These are phyloP conservation scores for Dissostichus mawsoni DNA, from an alignment of 2,113 vertebrate genomes.

Conservation along the genomic window DNA sequence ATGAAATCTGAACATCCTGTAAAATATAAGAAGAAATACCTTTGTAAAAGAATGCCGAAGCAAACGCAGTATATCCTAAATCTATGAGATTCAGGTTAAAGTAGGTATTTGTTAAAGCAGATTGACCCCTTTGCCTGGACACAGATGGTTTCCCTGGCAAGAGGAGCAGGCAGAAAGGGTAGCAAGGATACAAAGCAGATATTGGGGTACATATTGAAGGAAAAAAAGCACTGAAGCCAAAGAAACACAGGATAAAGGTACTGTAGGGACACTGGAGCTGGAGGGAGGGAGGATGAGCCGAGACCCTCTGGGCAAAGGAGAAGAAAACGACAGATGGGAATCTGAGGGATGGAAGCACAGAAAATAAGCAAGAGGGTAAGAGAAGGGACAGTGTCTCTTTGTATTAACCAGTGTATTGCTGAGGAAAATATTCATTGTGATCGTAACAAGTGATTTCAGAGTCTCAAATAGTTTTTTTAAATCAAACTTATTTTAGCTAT, in stretches of 20 bases:
- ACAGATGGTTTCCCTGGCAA: conserved; percentile 21
- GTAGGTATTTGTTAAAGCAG: not conserved
- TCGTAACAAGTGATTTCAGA: conserved; percentile 16
- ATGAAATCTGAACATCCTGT: not conserved
- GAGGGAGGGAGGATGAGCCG: conserved; percentile 35
- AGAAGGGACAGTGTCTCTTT: conserved; percentile 21
- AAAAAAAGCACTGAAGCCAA: conserved; percentile 15
- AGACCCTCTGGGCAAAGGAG: conserved; percentile 62
- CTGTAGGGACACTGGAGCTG: conserved; percentile 14
- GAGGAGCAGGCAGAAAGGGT: not conserved
- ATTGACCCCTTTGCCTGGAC: conserved; percentile 15
- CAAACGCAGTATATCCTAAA: not conserved
- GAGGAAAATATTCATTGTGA: conserved; percentile 7
- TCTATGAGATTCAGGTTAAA: not conserved
- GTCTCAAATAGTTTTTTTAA: conserved; percentile 2
- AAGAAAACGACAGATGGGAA: conserved; percentile 63
- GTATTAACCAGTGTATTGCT: not conserved
- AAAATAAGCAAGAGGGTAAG: conserved; percentile 38
- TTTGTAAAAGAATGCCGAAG: not conserved
- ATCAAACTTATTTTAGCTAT: not conserved
- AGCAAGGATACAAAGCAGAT: conserved; percentile 23
- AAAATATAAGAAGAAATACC: too few relatives aligned
- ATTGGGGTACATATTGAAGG: not conserved
- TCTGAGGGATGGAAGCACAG: conserved; percentile 51
- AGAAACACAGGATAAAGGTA: conserved; percentile 33